Conservation (phyloP, 2,113 vertebrate genomes). For the Regulus satrapa region DNA sequence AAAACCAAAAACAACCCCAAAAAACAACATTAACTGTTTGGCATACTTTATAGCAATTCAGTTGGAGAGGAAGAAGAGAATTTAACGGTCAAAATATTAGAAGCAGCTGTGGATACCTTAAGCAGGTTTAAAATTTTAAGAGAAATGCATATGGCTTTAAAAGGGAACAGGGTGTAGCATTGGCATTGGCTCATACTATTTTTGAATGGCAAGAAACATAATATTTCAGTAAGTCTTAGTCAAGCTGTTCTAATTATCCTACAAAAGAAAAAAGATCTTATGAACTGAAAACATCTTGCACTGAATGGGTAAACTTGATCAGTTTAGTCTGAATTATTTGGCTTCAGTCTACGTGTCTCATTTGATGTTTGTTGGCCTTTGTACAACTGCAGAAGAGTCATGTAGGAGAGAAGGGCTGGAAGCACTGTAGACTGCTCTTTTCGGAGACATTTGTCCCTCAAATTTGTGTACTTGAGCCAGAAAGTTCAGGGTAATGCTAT, state of each 20-base stretch:
- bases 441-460: constrained; percentile 48
- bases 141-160: constrained; percentile 55
- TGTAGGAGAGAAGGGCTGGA: constrained; percentile 27
- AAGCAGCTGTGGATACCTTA: constrained; percentile 77
- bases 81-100: constrained; percentile 68
- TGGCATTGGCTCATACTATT: constrained; percentile 29
- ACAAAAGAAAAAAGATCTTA: constrained; percentile 51
- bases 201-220: constrained; percentile 61
- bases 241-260: constrained; percentile 71
- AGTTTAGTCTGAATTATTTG: constrained; percentile 64
- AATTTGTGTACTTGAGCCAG: constrained; percentile 44
- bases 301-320: constrained; percentile 51
- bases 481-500: constrained; percentile 38
- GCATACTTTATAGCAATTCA: constrained; percentile 31
- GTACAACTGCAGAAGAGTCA: constrained; percentile 48
- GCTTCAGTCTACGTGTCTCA: constrained; percentile 33
- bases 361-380: constrained; percentile 51
- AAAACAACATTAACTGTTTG: constrained; percentile 26
- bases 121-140: constrained; percentile 72
- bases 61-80: constrained; percentile 62
- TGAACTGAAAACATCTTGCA: constrained; percentile 68
- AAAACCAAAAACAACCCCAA: too few species aligned
- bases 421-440: constrained; percentile 39
- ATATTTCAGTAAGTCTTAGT: constrained; percentile 70
- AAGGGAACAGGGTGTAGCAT: neutral